Conservation (phyloP, 2,797 vertebrate genomes). For the Bucorvus abyssinicus region DNA sequence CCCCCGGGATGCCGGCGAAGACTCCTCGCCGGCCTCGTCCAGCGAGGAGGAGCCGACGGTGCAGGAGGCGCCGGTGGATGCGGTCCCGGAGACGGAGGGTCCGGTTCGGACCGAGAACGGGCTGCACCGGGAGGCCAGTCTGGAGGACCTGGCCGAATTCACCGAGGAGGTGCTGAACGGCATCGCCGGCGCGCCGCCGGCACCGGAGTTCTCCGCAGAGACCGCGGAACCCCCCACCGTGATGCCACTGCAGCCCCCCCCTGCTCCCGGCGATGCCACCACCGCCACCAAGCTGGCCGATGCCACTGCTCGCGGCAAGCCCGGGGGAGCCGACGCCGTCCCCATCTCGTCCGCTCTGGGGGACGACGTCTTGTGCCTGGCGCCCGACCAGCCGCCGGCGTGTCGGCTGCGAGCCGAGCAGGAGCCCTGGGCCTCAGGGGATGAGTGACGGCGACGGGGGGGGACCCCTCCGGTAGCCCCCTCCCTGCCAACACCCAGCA, state of each 20-base stretch:
- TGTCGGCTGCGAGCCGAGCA: constrained; percentile 16
- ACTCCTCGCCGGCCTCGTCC: rapidly evolving
- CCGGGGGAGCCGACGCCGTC: rapidly evolving
- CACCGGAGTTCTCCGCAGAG: background rate
- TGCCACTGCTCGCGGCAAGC: background rate
- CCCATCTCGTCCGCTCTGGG: background rate
- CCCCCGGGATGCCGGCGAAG: rapidly evolving
- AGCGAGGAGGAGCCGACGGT: background rate
- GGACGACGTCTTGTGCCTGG: background rate
- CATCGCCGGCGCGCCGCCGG: rapidly evolving
- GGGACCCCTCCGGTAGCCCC: background rate
- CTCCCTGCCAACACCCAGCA: background rate
- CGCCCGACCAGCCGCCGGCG: background rate
- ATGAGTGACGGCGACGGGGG: background rate
- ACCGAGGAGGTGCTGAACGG: background rate
- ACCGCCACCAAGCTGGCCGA: background rate
- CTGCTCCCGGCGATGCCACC: rapidly evolving
- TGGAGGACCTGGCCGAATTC: constrained; percentile 17
- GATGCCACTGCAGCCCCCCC: rapidly evolving
- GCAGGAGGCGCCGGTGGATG: background rate
- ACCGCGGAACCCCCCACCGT: rapidly evolving
- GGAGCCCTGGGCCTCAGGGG: constrained; percentile 52
- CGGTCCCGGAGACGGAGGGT: rapidly evolving
- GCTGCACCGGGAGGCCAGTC: background rate
- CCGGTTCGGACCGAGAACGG: background rate